A percentile compares a stretch with the other conserved stretches of the same genome.
Conservation (phyloP, 2,113 vertebrate genomes). For the Scatophagus argus region DNA sequence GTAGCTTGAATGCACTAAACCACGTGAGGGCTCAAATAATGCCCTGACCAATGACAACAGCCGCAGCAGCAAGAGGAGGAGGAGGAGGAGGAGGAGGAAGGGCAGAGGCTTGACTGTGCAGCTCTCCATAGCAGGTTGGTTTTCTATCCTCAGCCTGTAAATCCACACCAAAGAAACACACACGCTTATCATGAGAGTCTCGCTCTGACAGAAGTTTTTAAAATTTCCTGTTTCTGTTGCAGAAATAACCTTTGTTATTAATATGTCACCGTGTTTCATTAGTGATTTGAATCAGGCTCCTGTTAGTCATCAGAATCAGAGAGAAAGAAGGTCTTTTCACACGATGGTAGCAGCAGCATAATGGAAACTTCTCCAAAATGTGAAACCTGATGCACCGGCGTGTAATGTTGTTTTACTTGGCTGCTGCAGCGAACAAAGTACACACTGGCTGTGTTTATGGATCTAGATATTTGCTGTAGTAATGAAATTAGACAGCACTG, state of each 20-base stretch:
- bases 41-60: conserved; percentile 55
- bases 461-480: background rate
- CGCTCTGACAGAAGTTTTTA: background rate
- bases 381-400: background rate
- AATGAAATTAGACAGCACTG: too few species aligned
- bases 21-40: conserved; percentile 66
- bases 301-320: background rate
- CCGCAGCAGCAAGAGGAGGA: conserved; percentile 27
- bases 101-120: conserved; percentile 49
- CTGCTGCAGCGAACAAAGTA: too few species aligned
- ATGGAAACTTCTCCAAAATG: background rate
- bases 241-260: background rate
- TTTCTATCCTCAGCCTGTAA: conserved; percentile 27
- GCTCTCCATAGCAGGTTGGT: conserved; percentile 37
- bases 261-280: background rate
- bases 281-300: background rate
- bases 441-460: too few species aligned
- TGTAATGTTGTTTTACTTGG: background rate
- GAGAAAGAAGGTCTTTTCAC: background rate
- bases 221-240: background rate
- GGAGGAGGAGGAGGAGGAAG: conserved; percentile 47
- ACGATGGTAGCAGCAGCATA: background rate
- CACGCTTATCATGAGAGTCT: background rate
- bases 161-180: conserved; percentile 1
- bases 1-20: conserved; percentile 63